These are phyloP conservation scores for Leptodactylus fuscus DNA, from an alignment of 2,113 vertebrate genomes.

Conservation along the genomic window DNA sequence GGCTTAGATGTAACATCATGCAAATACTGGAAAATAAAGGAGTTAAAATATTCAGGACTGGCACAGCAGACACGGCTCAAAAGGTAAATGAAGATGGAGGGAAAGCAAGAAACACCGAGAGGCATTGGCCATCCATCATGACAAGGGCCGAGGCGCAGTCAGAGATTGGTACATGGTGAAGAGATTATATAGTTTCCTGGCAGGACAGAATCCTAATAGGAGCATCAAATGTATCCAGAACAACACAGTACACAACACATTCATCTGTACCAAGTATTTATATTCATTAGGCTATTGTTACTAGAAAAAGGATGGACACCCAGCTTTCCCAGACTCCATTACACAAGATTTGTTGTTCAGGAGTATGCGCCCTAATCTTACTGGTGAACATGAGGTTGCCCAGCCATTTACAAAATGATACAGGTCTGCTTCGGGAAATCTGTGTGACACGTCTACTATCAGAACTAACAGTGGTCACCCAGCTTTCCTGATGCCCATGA, in stretches of 20 bases:
- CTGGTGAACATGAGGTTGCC: not conserved
- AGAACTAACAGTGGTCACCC: not conserved
- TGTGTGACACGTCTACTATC: not conserved
- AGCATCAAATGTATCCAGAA: not conserved
- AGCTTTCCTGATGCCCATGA: no score
- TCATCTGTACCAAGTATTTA: not conserved
- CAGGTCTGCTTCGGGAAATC: not conserved
- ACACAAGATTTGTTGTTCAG: not conserved
- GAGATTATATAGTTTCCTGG: not conserved
- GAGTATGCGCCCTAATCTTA: not conserved
- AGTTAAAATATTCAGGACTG: not conserved
- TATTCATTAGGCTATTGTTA: not conserved
- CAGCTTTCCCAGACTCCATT: no score
- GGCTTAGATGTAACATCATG: not conserved
- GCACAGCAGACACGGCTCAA: slow-evolving; percentile 23
- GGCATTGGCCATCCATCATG: not conserved
- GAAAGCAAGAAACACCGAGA: not conserved
- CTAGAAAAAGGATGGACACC: not conserved
- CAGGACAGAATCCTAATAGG: not conserved
- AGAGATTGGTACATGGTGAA: not conserved
- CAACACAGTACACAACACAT: not conserved
- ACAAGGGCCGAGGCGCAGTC: not conserved
- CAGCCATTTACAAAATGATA: not conserved
- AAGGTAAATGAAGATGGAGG: slow-evolving; percentile 23
- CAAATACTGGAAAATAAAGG: not conserved